Base-by-base conservation (phyloP, 92 coral and sea anemone genomes). In the Diadumene lineata region DNA sequence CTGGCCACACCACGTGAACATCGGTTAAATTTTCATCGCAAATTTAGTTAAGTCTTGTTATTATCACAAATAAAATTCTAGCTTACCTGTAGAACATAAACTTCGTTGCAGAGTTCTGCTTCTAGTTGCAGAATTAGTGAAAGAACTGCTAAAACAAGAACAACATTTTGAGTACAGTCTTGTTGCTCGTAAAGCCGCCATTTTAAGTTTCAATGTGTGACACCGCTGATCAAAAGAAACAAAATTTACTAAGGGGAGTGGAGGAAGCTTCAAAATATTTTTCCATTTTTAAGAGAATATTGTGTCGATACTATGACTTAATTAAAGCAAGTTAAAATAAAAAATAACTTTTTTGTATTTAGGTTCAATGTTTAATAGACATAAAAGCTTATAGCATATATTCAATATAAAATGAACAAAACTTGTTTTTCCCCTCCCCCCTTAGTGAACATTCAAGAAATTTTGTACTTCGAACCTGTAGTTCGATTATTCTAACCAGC, bases 111-210 rank as follows among this genome's bases (percentile, higher is more conserved):
- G 2, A 34, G 0, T 56, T n/a, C 38, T 72, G 9, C 23, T 72
- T 56, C 22, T 61, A 56, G 22, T 22, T 1, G 66, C 24, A 18
- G 62, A 50, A 61, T 51, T 62, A 19, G 50, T 82, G 15, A 66
- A 48, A 44, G 51, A 76, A 70, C 61, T 76, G 34, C 67, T 70
- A 9, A 82, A 76, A 76, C 63, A 66, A 50, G 50, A 50, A 18
- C 30, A 60, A 61, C 64, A 68, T 33, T 23, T 69, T n/a, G 44
- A n/a, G 50, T 50, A 32, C 32, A 29, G 19, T 50, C 68, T 69
- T 8, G 58, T 22, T 16, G 56, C 75, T 23, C 74, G 46, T 27
- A 31, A 11, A 48, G 79, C 87, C 79, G 87, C 78, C 87, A 82
- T 82, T 77, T 82, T 82, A 79, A 72, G 60, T 70, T 78, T 50